phyloP scores from a whole-genome alignment of 2,113 vertebrate genomes.

The Pollimyrus isidori region DNA sequence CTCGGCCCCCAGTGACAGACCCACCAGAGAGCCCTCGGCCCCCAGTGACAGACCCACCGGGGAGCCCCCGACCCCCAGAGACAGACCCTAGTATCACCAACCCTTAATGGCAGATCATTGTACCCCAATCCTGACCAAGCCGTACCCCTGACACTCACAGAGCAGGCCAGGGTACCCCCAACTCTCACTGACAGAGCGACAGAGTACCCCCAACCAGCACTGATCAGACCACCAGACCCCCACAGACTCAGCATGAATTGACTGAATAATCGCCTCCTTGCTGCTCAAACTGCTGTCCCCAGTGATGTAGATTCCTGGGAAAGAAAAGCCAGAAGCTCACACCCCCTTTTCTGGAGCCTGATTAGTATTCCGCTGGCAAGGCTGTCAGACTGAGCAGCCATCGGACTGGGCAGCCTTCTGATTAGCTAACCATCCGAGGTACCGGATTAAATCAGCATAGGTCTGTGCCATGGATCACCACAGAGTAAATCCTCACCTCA shows the following conservation, averaged over 20 bases:
- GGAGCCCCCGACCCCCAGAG: not conserved
- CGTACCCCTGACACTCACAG: not conserved
- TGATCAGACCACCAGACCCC: not conserved
- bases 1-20: not conserved
- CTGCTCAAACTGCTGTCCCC: not conserved
- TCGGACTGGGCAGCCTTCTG: not conserved
- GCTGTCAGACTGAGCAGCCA: not conserved
- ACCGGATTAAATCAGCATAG: not conserved
- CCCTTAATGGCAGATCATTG: not conserved
- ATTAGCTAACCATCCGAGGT: not conserved
- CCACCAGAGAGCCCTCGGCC: too few relatives aligned
- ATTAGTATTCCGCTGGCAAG: slow-evolving; percentile 8
- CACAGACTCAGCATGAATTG: not conserved
- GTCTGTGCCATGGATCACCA: not conserved
- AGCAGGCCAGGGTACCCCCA: not conserved
- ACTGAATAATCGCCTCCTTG: not conserved
- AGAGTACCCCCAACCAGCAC: not conserved
- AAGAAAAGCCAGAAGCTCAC: not conserved
- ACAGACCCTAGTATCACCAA: not conserved
- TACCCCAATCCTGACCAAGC: not conserved
- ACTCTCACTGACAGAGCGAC: not conserved
- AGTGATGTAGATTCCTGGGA: not conserved
- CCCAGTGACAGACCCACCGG: not conserved
- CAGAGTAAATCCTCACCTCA: not conserved
- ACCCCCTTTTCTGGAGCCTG: not conserved